Evolutionary conservation across 23 tunicate genomes (phyloP).

Genomic region (Trididemnum clinides): DNA sequence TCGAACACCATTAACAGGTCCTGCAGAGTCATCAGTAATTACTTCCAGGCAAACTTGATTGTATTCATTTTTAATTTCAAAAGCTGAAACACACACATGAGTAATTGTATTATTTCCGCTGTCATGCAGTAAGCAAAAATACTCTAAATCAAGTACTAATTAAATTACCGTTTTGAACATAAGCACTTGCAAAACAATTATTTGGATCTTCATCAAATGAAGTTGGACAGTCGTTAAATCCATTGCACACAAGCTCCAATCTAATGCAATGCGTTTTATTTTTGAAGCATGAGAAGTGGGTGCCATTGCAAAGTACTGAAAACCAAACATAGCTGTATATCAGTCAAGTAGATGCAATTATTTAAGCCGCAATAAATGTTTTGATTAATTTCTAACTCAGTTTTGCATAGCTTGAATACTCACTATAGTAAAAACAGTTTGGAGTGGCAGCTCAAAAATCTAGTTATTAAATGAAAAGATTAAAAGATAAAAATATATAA

Average conservation of each 20-base stretch:
- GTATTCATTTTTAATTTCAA: conserved; percentile 68
- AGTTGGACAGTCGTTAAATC: conserved; percentile 63
- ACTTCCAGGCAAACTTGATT: conserved; percentile 83
- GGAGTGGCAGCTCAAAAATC: no score
- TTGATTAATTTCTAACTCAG: no score
- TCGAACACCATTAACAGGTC: conserved; percentile 64
- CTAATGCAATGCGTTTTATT: conserved; percentile 20
- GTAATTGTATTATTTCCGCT: not conserved
- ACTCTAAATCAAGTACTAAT: not conserved
- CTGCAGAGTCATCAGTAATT: conserved; percentile 68
- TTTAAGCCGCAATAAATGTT: no score
- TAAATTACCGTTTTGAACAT: not conserved
- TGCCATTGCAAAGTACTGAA: conserved; percentile 33
- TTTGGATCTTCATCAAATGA: conserved; percentile 54
- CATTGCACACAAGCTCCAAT: conserved; percentile 65
- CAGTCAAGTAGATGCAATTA: no score
- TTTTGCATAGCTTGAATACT: no score
- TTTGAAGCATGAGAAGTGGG: conserved; percentile 27
- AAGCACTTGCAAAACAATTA: conserved; percentile 42
- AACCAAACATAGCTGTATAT: no score
- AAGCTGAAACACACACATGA: conserved; percentile 30
- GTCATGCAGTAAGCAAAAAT: not conserved
- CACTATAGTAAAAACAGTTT: no score
- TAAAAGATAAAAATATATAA: no score
- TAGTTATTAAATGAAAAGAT: no score